Conservation (phyloP, 2,113 vertebrate genomes). For the Erinaceus europaeus region DNA sequence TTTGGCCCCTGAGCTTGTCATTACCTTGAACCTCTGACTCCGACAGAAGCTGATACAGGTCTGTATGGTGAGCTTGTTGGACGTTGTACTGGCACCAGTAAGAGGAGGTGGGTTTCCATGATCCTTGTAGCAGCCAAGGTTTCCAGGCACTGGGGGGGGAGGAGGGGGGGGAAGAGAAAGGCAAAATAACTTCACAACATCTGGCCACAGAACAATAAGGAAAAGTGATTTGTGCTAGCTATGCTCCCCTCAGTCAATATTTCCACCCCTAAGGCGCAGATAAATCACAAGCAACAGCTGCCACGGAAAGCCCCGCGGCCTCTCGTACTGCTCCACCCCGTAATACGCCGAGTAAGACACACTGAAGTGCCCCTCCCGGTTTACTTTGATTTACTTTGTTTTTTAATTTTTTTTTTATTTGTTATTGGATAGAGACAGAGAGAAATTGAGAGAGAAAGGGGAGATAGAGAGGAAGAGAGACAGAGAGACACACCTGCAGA, state of each 20-base stretch:
- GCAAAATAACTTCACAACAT: constrained; percentile 45
- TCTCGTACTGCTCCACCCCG: too few relatives aligned
- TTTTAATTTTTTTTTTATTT: too few relatives aligned
- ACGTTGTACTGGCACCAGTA: constrained; percentile 92
- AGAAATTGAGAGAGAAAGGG: too few relatives aligned
- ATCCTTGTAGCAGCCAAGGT: constrained; percentile 95
- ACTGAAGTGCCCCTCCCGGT: too few relatives aligned
- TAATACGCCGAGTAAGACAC: too few relatives aligned
- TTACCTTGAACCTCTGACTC: constrained; percentile 93
- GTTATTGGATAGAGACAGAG: too few relatives aligned
- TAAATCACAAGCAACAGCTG: neutral
- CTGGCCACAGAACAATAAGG: constrained; percentile 47
- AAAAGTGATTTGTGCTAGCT: neutral
- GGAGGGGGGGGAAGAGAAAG: constrained; percentile 64
- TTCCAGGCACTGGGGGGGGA: constrained; percentile 92
- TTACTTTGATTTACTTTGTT: too few relatives aligned
- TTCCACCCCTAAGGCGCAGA: constrained; percentile 29
- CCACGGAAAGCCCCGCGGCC: too few relatives aligned
- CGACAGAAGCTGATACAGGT: constrained; percentile 95
- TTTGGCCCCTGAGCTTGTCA: neutral
- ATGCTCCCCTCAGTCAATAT: constrained; percentile 6
- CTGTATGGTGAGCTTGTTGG: constrained; percentile 96
- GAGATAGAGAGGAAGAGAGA: too few relatives aligned
- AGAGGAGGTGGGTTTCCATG: constrained; percentile 93
- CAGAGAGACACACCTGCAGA: too few relatives aligned